Percentiles rank a stretch among this genome's conserved stretches.
Conservation (phyloP, 2,113 vertebrate species). For the Hippocampus abdominalis region DNA sequence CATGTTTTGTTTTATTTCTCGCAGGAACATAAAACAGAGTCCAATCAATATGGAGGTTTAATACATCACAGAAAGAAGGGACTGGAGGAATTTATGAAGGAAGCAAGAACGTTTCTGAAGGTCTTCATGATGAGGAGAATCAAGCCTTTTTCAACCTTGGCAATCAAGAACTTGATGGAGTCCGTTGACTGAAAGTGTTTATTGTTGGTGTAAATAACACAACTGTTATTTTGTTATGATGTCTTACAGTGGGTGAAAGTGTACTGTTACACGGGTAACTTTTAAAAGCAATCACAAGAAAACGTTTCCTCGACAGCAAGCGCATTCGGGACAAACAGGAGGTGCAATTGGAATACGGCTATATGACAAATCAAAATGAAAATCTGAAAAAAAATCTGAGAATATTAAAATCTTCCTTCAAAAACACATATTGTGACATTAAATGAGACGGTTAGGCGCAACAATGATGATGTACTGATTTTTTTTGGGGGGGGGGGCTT, state of each 20-base stretch:
- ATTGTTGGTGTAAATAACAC: slow-evolving; percentile 52
- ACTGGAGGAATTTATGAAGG: slow-evolving; percentile 10
- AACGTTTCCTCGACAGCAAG: background rate
- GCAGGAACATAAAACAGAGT: slow-evolving; percentile 22
- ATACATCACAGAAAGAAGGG: slow-evolving; percentile 16
- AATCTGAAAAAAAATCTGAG: background rate
- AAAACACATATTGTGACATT: background rate
- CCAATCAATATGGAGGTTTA: background rate
- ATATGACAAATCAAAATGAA: background rate
- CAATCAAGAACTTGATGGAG: slow-evolving; percentile 46
- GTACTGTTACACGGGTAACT: slow-evolving; percentile 38
- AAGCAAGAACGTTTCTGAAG: background rate
- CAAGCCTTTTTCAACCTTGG: slow-evolving; percentile 11
- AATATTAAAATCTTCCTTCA: background rate
- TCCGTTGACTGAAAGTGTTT: slow-evolving; percentile 37
- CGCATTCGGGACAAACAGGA: background rate
- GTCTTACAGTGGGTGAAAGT: slow-evolving; percentile 35
- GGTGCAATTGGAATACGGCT: background rate
- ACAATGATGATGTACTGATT: no score
- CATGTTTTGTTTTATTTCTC: slow-evolving; percentile 20
- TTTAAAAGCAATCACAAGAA: slow-evolving; percentile 39
- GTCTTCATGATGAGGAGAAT: slow-evolving; percentile 24
- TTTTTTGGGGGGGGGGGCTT: background rate
- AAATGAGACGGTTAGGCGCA: background rate
- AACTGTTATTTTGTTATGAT: slow-evolving; percentile 50